Base-by-base conservation (phyloP, 1,140 invertebrate genomes). In the Brachionus rubens region DNA sequence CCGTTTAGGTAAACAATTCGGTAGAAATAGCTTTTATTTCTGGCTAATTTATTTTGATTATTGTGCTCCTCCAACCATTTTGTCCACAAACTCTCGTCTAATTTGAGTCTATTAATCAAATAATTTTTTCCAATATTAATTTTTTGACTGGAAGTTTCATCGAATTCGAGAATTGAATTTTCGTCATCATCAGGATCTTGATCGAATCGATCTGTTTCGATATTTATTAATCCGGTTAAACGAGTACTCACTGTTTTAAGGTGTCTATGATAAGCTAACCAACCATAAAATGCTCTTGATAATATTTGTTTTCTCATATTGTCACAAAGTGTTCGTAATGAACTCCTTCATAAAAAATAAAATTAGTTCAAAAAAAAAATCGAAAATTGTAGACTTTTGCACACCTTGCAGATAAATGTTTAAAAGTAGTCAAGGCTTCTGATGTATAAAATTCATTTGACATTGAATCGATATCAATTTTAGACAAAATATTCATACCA, bases 301-400 rank as follows among this genome's bases (percentile, higher is more conserved):
- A 96, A 91, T 68, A 97, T 96, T 85, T 97, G 94, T 47, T 90
- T 88, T 78, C 90, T 90, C 93, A 97, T 96, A 0, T 92, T 94
- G 81, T 91, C 90, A 86, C 94, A 96, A n/a, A 96, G 89, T 78
- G 82, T 81, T 78, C 68, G 33, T 21, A 77, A 52, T 75, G 90
- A 86, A 80, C 68, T 72, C n/a, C 68, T 48, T 40, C 28, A 70
- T 16, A 21, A 19, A 47, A 50, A 47, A 26, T 4, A 19, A 59
- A 59, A 59, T 59, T 40, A n/a, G 14, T 26, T 6, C 2, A 48
- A 48, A 16, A 48, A 6, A 16, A 48, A 12, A 1, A 16, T 48
- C 19, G 7, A 16, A 16, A 48, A 16, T 48, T 48, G 6, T 48
- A n/a, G 6, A 16, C 33, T 36, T 48, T 3, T 33, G 12, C 36